Conservation (phyloP, 2,113 vertebrate genomes). For the Hippocampus zosterae region DNA sequence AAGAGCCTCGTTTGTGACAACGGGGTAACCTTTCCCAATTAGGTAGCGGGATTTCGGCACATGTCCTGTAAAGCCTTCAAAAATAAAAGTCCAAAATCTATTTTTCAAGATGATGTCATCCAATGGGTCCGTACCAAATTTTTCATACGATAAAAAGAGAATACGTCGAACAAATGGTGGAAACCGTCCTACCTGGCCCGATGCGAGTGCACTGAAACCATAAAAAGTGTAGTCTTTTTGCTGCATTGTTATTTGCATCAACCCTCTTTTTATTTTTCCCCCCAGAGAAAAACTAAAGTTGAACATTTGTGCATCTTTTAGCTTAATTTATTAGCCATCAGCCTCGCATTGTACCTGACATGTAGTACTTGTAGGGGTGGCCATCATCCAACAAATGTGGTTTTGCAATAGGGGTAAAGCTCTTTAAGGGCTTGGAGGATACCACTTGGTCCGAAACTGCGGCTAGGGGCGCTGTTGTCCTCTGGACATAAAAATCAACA, state of each 20-base stretch:
- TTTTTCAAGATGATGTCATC: not conserved
- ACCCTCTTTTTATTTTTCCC: too few species aligned
- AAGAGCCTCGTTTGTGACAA: constrained; percentile 64
- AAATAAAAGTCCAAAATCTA: constrained; percentile 6
- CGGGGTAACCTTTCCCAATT: constrained; percentile 63
- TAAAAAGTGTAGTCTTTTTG: too few species aligned
- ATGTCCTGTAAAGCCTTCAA: constrained; percentile 71
- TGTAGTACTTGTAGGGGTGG: constrained; percentile 75
- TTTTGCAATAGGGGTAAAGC: constrained; percentile 48
- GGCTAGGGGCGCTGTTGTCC: constrained; percentile 28
- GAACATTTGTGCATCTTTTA: not conserved
- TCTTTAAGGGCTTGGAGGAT: not conserved
- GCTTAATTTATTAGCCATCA: not conserved
- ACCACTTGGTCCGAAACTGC: constrained; percentile 31
- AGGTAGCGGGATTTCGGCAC: constrained; percentile 66
- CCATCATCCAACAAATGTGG: constrained; percentile 73
- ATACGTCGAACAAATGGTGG: too few species aligned
- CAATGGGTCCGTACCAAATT: too few species aligned
- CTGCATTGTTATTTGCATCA: not conserved
- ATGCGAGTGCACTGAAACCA: not conserved
- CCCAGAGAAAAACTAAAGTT: not conserved
- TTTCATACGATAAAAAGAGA: too few species aligned
- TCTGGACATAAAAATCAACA: constrained; percentile 20
- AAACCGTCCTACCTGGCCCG: not conserved
- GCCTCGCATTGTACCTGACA: constrained; percentile 67